These are phyloP conservation scores for Capitulum mitella DNA, from an alignment of 2,888 invertebrate genomes.

Conservation along the genomic window DNA sequence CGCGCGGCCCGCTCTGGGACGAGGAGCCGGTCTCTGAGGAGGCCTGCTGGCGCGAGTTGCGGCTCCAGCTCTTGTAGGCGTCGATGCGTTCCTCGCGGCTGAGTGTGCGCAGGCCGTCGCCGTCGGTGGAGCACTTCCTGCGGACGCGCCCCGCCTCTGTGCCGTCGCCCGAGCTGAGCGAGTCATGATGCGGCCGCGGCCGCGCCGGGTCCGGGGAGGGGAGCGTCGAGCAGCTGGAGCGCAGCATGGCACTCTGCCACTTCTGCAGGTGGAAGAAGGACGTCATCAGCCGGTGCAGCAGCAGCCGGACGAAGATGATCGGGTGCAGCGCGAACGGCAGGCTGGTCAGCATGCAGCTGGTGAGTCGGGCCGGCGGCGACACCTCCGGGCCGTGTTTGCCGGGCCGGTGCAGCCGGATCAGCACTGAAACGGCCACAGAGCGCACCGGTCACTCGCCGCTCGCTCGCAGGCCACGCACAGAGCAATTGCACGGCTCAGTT, in stretches of 20 bases:
- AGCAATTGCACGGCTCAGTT: too few species aligned
- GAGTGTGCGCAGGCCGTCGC: conserved; percentile 41
- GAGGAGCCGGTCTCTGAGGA: conserved; percentile 45
- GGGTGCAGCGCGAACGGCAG: conserved; percentile 51
- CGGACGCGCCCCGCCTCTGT: conserved; percentile 37
- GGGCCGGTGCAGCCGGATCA: not conserved
- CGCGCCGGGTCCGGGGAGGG: conserved; percentile 33
- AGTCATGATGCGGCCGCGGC: conserved; percentile 27
- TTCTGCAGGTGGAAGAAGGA: conserved; percentile 48
- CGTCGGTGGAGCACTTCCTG: conserved; percentile 41
- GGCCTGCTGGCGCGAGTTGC: conserved; percentile 36
- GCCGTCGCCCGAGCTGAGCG: conserved; percentile 9
- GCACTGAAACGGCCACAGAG: not conserved
- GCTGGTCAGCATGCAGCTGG: conserved; percentile 43
- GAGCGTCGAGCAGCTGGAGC: conserved; percentile 46
- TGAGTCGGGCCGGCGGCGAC: conserved; percentile 26
- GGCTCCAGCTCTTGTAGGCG: conserved; percentile 21
- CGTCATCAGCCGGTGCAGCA: conserved; percentile 52
- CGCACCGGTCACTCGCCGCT: too few species aligned
- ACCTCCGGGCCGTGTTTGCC: conserved; percentile 4
- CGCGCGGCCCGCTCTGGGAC: conserved; percentile 40
- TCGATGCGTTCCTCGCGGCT: conserved; percentile 39
- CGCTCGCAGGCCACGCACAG: too few species aligned
- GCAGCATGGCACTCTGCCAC: conserved; percentile 45
- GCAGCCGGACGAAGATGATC: conserved; percentile 50